These are phyloP conservation scores for Ditylenchus weischeri DNA, from an alignment of 2,888 invertebrate species.

Conservation along the genomic window DNA sequence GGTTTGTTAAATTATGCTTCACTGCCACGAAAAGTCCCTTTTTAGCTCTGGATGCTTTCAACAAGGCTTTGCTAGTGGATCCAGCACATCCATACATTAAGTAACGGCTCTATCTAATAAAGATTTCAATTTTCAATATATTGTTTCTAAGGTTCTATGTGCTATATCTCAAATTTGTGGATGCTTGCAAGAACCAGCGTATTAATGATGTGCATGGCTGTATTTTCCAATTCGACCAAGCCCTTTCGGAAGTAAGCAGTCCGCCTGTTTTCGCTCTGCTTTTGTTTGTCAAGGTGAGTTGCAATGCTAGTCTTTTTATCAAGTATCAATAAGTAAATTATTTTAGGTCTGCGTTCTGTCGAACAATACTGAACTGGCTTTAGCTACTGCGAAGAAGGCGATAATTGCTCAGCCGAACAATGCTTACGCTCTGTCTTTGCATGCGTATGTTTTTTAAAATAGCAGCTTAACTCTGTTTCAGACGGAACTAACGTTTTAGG, in stretches of 20 bases:
- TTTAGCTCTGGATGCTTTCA: constrained; percentile 8
- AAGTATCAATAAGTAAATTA: not conserved
- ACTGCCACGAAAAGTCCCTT: no score
- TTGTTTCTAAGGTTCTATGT: constrained; percentile 18
- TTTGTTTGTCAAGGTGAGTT: constrained; percentile 13
- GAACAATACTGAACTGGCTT: constrained; percentile 19
- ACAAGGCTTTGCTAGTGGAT: constrained; percentile 13
- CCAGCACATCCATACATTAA: constrained; percentile 14
- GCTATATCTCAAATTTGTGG: constrained; percentile 13
- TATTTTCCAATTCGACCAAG: constrained; percentile 15
- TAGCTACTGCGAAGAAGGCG: constrained; percentile 15
- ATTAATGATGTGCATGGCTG: constrained; percentile 16
- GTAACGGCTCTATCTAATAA: constrained; percentile 3
- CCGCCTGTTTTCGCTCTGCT: constrained; percentile 23
- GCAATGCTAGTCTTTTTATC: not conserved
- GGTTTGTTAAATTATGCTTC: no score
- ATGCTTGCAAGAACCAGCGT: constrained; percentile 5
- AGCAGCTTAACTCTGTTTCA: not conserved
- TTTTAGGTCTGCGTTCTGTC: constrained; percentile 18
- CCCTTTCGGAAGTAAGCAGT: not conserved
- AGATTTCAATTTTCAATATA: not conserved
- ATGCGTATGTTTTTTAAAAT: constrained; percentile 14
- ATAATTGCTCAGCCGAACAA: constrained; percentile 19
- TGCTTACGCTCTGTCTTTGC: constrained; percentile 20
- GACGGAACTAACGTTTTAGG: constrained; percentile 7